A percentile compares a stretch with the other conserved stretches of the same genome.
These are phyloP conservation scores for human DNA, from an alignment of 2,113 vertebrate species.

Conservation along the genomic window GRCh38 chr1:170476501-170477000, in stretches of 20 bases:
- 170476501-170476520: neutral
- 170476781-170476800: neutral
- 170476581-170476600: neutral
- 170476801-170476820: neutral
- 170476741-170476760: neutral
- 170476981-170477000: neutral
- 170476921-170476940: neutral
- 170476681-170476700: neutral
- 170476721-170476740: neutral
- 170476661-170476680: neutral
- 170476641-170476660: neutral
- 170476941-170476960: neutral
- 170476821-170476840: neutral
- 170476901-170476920: neutral
- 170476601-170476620: neutral
- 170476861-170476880: neutral
- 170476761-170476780: neutral
- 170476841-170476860: neutral
- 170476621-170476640: neutral
- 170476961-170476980: neutral
- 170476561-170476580: neutral
- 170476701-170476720: neutral
- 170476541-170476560: neutral
- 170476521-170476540: neutral
- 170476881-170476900: neutral